Conservation (phyloP, 2,113 vertebrate genomes). For the Spermophilus dauricus region DNA sequence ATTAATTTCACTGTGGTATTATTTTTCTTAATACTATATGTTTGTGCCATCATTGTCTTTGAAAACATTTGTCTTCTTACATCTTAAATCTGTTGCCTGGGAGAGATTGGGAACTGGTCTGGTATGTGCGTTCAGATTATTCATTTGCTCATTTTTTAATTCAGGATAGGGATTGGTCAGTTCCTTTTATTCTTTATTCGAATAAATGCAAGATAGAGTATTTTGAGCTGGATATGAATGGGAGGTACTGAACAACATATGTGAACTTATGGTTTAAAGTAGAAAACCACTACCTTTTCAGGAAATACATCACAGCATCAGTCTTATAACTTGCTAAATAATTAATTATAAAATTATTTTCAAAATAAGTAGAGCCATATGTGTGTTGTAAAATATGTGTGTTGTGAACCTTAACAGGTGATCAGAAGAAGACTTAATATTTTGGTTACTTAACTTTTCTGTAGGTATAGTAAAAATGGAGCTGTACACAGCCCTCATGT, state of each 20-base stretch:
- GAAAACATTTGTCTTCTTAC: background rate
- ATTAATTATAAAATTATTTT: conserved; percentile 6
- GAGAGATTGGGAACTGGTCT: background rate
- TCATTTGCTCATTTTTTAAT: background rate
- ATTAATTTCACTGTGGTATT: background rate
- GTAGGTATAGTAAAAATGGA: conserved; percentile 66
- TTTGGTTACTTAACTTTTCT: conserved; percentile 60
- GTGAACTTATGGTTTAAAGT: background rate
- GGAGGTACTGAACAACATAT: background rate
- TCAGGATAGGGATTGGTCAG: background rate
- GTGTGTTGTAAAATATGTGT: background rate
- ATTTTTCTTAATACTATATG: background rate
- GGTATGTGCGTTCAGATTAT: background rate
- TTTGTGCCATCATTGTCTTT: background rate
- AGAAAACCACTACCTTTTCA: background rate
- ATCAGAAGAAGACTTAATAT: conserved; percentile 51
- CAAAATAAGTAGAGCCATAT: background rate
- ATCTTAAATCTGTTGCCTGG: background rate
- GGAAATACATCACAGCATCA: background rate
- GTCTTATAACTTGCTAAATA: conserved; percentile 15
- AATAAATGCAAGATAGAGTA: background rate
- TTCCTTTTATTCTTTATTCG: background rate
- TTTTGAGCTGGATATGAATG: background rate
- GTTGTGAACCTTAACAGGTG: background rate
- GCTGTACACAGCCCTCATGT: background rate